phyloP scores from a whole-genome alignment of 2,797 vertebrate species.

The Phataginus tricuspis region DNA sequence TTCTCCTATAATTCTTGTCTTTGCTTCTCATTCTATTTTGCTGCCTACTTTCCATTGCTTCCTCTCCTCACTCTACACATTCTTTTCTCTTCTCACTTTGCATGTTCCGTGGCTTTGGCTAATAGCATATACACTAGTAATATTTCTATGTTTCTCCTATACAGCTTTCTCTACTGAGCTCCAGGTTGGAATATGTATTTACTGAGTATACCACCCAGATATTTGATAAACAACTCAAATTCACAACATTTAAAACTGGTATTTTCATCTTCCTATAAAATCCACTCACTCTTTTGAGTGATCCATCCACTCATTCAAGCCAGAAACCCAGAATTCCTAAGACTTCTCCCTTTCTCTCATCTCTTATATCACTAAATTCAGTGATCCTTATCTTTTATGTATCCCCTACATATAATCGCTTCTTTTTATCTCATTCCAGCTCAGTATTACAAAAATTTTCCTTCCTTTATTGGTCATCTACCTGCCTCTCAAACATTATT shows the following conservation, averaged over 20 bases:
- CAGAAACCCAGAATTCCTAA: conserved; percentile 8
- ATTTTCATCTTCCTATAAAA: not conserved
- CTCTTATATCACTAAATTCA: not conserved
- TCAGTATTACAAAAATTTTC: not conserved
- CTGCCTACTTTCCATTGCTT: not conserved
- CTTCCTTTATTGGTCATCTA: not conserved
- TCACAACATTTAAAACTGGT: not conserved
- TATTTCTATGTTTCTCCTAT: not conserved
- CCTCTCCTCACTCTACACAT: not conserved
- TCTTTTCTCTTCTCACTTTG: not conserved
- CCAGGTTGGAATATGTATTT: not conserved
- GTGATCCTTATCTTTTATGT: not conserved
- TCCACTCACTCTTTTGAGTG: not conserved
- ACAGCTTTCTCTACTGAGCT: not conserved
- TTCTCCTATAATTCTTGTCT: not conserved
- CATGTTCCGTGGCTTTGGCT: not conserved
- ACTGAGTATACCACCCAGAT: not conserved
- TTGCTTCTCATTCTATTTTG: not conserved
- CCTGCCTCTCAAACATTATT: not conserved
- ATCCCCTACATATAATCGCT: not conserved
- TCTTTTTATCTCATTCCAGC: not conserved
- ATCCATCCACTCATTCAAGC: not conserved
- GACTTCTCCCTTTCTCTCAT: not conserved
- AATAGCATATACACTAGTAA: not conserved
- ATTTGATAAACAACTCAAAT: not conserved